Evolutionary conservation across 2,113 vertebrate species (phyloP).

Genomic region (Notarius lentiginosus): DNA sequence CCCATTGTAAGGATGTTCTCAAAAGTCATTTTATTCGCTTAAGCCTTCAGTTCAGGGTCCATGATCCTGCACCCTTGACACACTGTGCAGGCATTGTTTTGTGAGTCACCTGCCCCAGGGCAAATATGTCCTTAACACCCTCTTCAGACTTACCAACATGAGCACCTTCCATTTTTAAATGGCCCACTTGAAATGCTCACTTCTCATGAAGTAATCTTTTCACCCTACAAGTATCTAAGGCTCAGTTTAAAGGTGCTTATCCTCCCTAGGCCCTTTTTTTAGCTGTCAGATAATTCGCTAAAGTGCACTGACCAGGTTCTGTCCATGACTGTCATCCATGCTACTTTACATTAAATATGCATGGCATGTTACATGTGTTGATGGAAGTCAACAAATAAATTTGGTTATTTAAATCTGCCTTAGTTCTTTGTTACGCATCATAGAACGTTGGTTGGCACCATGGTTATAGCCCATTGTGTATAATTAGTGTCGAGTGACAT

Average conservation of each 20-base stretch:
- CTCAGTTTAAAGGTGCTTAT: conserved; percentile 68
- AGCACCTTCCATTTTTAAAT: conserved; percentile 76
- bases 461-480: background rate
- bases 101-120: conserved; percentile 50
- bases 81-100: conserved; percentile 66
- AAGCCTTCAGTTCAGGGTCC: conserved; percentile 62
- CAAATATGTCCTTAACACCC: conserved; percentile 69
- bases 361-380: background rate
- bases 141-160: conserved; percentile 69
- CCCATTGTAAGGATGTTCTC: conserved; percentile 64
- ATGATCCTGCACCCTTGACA: conserved; percentile 59
- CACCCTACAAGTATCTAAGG: conserved; percentile 62
- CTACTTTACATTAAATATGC: conserved; percentile 34
- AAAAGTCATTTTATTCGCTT: conserved; percentile 63
- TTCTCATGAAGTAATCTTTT: conserved; percentile 67
- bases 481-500: background rate
- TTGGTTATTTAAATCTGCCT: background rate
- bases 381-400: background rate
- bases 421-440: background rate
- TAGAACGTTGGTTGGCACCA: background rate
- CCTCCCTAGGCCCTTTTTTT: conserved; percentile 60
- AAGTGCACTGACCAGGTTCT: conserved; percentile 62
- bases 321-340: conserved; percentile 57
- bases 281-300: conserved; percentile 67
- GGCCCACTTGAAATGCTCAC: conserved; percentile 51